Evolutionary conservation across 2,113 vertebrate genomes (phyloP), one percentile per base, ranked within the genome.

Genomic region (Heptranchias perlo): DNA sequence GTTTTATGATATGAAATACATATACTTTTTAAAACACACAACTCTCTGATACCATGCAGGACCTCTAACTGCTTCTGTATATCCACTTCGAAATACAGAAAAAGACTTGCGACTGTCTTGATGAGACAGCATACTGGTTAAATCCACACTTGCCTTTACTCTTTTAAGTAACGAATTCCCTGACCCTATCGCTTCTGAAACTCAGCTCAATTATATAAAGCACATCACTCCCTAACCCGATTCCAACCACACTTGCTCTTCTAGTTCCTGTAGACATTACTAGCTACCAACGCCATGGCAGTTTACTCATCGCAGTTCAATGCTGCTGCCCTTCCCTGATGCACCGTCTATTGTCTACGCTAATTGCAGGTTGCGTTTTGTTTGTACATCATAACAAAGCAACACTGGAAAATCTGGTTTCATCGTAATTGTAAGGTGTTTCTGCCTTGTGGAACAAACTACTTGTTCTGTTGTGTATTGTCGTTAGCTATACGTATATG

Each of bases 331-430:
- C 87, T 92, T 92, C 31, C 14, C 87, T n/a, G 28, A 14, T 92
- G 35, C 31, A 14, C 13, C n/a, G 16, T 82, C 4, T 92, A 0
- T 61, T 35, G 87, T 21, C 31, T n/a, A 14, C 21, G 47, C 31
- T 58, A 61, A 54, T 82, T 44, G 39, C 47, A 10, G 7, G 86
- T 28, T 52, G 25, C 8, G 18, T 84, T 84, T 47, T 21, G 39
- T 89, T 89, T 54, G 44, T 10, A 54, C 2, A 13, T 54, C 5
- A 3, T 52, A 54, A 18, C 54, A 92, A n/a, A 61, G 54, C 87
- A 10, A 92, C 11, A 54, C 87, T 92, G 87, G 87, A 91, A 58
- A 91, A n/a, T 58, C 87, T 91, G 52, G 87, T 92, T 92, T 61
- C 31, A n/a, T n/a, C 47, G 3, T 31, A 35, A 47, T 44, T 82